These are phyloP conservation scores for Cyanoliseus patagonus DNA, from an alignment of 2,113 vertebrate species.

Conservation along the genomic window DNA sequence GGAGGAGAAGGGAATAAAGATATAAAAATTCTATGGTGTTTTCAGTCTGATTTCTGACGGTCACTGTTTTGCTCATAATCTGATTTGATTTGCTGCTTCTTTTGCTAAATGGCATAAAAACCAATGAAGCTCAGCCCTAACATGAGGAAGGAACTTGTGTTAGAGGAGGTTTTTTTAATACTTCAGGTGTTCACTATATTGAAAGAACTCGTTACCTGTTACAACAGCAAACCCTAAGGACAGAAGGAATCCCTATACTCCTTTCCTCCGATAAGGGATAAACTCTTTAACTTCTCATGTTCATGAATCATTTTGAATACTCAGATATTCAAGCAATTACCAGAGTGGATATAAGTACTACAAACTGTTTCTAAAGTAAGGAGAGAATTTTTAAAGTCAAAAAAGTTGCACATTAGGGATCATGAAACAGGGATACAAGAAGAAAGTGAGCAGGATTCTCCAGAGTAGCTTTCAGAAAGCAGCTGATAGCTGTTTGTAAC, in stretches of 20 bases:
- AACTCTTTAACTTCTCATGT: not conserved
- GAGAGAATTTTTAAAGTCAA: not conserved
- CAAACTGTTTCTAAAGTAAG: not conserved
- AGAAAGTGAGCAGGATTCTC: not conserved
- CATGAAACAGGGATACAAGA: not conserved
- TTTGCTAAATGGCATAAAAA: not conserved
- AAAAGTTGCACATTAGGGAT: not conserved
- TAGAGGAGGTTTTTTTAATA: not conserved
- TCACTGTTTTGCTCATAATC: not conserved
- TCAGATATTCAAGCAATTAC: not conserved
- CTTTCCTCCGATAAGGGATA: not conserved
- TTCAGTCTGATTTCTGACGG: not conserved
- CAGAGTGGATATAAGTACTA: not conserved
- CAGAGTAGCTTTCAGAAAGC: not conserved
- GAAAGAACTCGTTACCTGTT: not conserved
- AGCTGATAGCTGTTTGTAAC: not conserved
- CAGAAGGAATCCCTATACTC: not conserved
- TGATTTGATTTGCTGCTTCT: not conserved
- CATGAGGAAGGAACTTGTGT: not conserved
- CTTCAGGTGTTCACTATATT: not conserved
- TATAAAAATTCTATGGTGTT: not conserved
- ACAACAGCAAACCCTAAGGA: not conserved
- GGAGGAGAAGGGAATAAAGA: not conserved
- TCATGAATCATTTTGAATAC: not conserved
- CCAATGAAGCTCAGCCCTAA: not conserved